Evolutionary conservation across 1,140 invertebrate species (phyloP), one percentile per base, ranked within the genome.

Genomic region (Drosophila kohkoa): DNA sequence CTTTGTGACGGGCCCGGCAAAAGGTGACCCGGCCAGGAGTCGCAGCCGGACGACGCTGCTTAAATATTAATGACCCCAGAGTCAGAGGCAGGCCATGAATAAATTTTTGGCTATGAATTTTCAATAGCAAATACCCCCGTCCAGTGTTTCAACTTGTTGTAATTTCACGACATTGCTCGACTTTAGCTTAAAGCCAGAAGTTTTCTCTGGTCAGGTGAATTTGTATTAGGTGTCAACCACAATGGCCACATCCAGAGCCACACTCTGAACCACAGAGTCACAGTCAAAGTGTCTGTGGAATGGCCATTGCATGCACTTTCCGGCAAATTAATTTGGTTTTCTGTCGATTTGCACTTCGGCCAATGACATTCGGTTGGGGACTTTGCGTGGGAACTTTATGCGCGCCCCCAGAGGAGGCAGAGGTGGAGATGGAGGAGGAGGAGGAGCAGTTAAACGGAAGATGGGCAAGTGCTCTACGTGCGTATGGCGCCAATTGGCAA

Each of bases 91-190:
- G 75, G 79, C 81, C 81, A 89, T 89, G 85, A 89, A 89, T 89
- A 89, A 86, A 89, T 89, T 90, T 89, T 90, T 89, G 85, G 85
- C 86, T 89, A 89, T 89, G 85, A 89, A 89, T 89, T 88, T 88
- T 85, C 85, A 88, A 88, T 89, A 67, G 74, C 70, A 13, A 35
- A 30, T 38, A 48, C 20, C 11, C 35, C 55, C 62, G 41, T 41
- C 30, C 51, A 49, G 25, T 15, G 35, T 49, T 62, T 41, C 38
- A 38, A 52, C 59, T 52, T 69, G 43, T 59, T 49, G 64, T 51
- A 82, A 82, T 87, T 87, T 68, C 25, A 57, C 28, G 6, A 49
- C 20, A 10, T 75, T 69, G 60, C 10, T 55, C 52, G 35, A 3
- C 7, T 10, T 10, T 10, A 38, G 69, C 83, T 88, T 88, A 81